These are phyloP conservation scores for Natator depressus DNA, from an alignment of 2,113 vertebrate species.

Conservation along the genomic window DNA sequence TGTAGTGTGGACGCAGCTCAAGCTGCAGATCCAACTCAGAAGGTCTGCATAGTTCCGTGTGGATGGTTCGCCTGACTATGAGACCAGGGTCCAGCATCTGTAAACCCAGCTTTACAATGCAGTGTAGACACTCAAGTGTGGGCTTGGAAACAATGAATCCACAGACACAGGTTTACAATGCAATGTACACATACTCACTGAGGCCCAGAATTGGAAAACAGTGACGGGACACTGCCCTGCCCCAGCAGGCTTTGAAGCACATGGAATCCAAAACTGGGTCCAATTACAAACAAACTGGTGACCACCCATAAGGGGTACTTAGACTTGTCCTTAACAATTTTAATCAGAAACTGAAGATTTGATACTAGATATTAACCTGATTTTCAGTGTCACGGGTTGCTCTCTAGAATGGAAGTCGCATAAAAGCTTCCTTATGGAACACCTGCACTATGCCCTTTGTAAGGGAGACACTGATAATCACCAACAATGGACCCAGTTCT, in stretches of 20 bases:
- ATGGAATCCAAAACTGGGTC: not conserved
- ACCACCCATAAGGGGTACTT: not conserved
- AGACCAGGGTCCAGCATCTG: too few relatives aligned
- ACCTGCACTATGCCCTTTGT: not conserved
- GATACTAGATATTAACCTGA: not conserved
- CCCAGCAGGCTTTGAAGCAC: not conserved
- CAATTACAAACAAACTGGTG: fast-evolving
- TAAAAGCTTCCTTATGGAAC: not conserved
- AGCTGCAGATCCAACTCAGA: too few relatives aligned
- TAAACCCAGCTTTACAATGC: too few relatives aligned
- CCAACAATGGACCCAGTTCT: not conserved
- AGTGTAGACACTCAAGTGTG: too few relatives aligned
- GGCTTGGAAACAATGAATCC: too few relatives aligned
- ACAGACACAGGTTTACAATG: too few relatives aligned
- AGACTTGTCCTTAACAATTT: not conserved
- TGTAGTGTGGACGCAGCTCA: too few relatives aligned
- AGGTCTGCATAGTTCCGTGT: too few relatives aligned
- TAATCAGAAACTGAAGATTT: not conserved
- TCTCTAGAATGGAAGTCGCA: not conserved
- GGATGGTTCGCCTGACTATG: too few relatives aligned
- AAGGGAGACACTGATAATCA: not conserved
- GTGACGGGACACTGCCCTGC: not conserved
- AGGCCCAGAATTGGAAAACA: not conserved
- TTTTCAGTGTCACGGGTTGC: not conserved
- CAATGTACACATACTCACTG: not conserved